phyloP scores from a whole-genome alignment of 2,797 vertebrate species.

The Thripadectes ignobilis region DNA sequence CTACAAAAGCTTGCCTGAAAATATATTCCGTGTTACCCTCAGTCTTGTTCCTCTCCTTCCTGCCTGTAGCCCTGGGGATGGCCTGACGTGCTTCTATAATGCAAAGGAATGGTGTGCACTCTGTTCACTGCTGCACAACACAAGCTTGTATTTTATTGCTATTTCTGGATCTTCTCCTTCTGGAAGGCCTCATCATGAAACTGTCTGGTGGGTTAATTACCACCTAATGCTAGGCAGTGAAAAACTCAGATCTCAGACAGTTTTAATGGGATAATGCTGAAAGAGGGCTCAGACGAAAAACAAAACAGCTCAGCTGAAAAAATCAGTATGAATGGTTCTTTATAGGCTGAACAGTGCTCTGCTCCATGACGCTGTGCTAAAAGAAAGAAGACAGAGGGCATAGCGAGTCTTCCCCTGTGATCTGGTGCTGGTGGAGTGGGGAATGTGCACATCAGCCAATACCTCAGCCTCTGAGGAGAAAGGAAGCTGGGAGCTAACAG shows the following conservation, averaged over 20 bases:
- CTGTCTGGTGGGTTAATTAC: slow-evolving; percentile 42
- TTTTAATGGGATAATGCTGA: slow-evolving; percentile 52
- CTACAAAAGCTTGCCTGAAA: not conserved
- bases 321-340: slow-evolving; percentile 1
- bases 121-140: not conserved
- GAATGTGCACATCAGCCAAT: not conserved
- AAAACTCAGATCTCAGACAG: slow-evolving; percentile 14
- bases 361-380: not conserved
- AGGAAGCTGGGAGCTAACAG: not conserved
- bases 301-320: slow-evolving; percentile 42
- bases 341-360: not conserved
- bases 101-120: not conserved
- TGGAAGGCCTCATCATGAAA: not conserved
- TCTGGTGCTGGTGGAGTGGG: not conserved
- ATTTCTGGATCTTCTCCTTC: slow-evolving; percentile 17
- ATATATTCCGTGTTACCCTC: not conserved
- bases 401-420: not conserved
- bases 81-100: not conserved
- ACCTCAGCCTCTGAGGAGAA: not conserved
- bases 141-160: slow-evolving; percentile 25
- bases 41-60: not conserved
- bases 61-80: not conserved
- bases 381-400: not conserved
- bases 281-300: slow-evolving; percentile 23
- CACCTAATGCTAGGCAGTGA: not conserved